Conservation (phyloP, 2,797 vertebrate genomes). For the Vireo griseus region DNA sequence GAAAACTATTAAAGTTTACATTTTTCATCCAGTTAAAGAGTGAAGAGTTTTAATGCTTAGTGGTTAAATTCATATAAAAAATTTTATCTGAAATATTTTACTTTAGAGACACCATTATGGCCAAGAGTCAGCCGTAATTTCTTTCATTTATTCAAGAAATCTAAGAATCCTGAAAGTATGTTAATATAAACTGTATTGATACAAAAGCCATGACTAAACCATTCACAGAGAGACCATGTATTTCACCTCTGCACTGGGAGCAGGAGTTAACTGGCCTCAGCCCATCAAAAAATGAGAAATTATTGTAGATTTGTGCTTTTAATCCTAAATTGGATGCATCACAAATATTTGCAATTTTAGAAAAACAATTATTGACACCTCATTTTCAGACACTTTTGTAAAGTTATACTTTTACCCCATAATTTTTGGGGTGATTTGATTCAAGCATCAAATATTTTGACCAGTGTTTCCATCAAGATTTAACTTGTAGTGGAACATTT, state of each 20-base stretch:
- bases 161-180: not conserved
- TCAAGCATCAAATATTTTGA: not conserved
- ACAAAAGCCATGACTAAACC: not conserved
- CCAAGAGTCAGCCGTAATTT: not conserved
- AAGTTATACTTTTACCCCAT: not conserved
- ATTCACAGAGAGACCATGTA: accelerated
- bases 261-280: not conserved
- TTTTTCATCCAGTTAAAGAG: not conserved
- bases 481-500: not conserved
- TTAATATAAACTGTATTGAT: not conserved
- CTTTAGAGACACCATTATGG: not conserved
- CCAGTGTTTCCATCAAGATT: not conserved
- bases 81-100: not conserved
- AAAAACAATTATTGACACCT: not conserved
- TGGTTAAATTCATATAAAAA: not conserved
- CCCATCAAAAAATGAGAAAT: not conserved
- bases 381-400: not conserved
- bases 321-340: not conserved
- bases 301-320: not conserved
- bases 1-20: not conserved
- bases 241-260: not conserved
- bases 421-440: not conserved
- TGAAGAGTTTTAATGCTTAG: not conserved
- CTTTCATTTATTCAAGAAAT: not conserved
- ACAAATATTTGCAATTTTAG: not conserved